These are phyloP conservation scores for Erinaceus europaeus DNA, from an alignment of 2,113 vertebrate species.

Conservation along the genomic window DNA sequence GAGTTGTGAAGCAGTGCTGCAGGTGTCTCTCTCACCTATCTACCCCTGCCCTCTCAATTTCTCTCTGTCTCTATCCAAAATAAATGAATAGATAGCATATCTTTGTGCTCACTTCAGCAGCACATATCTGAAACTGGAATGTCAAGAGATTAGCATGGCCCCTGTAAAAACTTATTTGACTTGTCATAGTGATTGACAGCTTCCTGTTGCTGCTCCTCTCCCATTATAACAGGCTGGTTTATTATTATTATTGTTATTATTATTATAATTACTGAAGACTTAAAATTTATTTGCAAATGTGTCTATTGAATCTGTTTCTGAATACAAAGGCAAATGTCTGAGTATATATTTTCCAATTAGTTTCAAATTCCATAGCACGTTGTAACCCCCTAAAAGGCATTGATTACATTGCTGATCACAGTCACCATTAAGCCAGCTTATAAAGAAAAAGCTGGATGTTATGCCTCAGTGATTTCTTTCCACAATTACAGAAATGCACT, in stretches of 20 bases:
- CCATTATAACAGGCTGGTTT: no score
- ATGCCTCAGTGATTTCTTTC: background rate
- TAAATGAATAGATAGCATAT: no score
- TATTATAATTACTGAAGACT: background rate
- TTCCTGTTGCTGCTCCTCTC: background rate
- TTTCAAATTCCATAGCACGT: background rate
- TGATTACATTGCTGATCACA: background rate
- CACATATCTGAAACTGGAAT: no score
- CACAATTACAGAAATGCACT: background rate
- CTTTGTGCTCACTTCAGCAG: no score
- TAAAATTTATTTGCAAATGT: background rate
- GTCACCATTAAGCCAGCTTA: background rate
- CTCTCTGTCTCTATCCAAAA: no score
- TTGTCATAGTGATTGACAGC: no score
- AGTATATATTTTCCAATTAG: background rate
- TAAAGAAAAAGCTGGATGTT: background rate
- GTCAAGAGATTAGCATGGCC: no score
- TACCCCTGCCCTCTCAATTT: no score
- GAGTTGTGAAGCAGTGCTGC: no score
- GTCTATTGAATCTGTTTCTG: constrained; percentile 11
- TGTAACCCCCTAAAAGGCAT: background rate
- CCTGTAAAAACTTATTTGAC: no score
- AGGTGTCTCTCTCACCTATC: no score
- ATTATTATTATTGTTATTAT: no score
- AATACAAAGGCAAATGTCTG: background rate